These are phyloP conservation scores for Synergus gifuensis DNA, from an alignment of 2,888 invertebrate genomes.

Conservation along the genomic window DNA sequence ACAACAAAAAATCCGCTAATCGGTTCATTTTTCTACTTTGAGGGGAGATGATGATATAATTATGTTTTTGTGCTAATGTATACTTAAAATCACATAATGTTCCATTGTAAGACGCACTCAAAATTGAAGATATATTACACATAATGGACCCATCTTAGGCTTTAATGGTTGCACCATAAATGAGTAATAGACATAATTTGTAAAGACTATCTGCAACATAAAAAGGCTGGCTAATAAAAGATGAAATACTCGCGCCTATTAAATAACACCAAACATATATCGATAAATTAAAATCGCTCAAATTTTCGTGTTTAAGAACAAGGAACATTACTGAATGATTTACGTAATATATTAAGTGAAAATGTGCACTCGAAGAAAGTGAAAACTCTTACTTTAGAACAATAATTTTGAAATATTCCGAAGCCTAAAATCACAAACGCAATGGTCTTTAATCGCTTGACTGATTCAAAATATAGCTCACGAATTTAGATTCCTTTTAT, in stretches of 20 bases:
- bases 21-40: no score
- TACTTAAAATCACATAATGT: not conserved
- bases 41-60: no score
- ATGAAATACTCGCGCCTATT: no score
- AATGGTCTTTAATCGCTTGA: not conserved
- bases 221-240: not conserved
- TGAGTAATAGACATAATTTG: not conserved
- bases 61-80: not conserved
- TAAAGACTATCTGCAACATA: not conserved
- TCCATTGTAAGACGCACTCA: not conserved
- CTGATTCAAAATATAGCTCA: not conserved
- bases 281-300: no score
- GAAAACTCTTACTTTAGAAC: no score
- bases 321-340: no score
- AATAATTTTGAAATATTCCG: no score
- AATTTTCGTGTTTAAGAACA: no score
- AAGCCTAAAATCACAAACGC: no score
- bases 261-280: no score
- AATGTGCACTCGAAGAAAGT: no score
- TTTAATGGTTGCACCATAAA: not conserved
- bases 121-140: not conserved
- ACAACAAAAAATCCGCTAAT: not conserved
- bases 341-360: no score
- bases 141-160: not conserved
- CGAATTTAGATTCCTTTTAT: not conserved